Base-by-base conservation (phyloP, 2,888 invertebrate genomes). In the Panorpa germanica region DNA sequence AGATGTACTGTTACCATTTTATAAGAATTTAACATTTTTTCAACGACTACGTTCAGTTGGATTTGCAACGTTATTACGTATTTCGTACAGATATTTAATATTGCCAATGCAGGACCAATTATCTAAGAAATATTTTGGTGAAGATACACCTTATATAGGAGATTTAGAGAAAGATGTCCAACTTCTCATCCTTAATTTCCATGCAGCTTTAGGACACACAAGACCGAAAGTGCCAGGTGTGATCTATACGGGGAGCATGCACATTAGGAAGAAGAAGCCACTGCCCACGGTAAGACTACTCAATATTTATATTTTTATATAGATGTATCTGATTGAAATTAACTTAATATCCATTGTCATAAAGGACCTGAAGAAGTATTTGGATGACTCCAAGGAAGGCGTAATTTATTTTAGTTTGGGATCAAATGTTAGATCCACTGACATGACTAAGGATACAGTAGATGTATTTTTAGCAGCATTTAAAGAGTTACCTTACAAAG, bases 1-100 rank as follows among this genome's bases (percentile, higher is more conserved):
- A 23, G 59, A 61, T 38, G 50, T 55, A 2, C 51, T 59, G 34
- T 43, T 55, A 9, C 40, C 57, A 3, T 48, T 50, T 32, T 46
- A 48, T 27, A 43, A 48, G 21, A 48, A 55, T 29, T 38, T 58
- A 33, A 55, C 46, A 5, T 45, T 51, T 20, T 55, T 52, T 21
- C 46, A 52, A 36, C 37, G 48, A 27, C 28, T 46, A 11, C 15
- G 34, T n/a, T 13, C 30, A 10, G n/a, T n/a, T n/a, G n/a, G n/a
- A n/a, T n/a, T n/a, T n/a, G n/a, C n/a, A n/a, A n/a, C n/a, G n/a
- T n/a, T n/a, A n/a, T 22, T 35, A 11, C 33, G 31, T 18, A n/a
- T n/a, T n/a, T n/a, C n/a, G n/a, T n/a, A n/a, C n/a, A n/a, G n/a
- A n/a, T n/a, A n/a, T n/a, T n/a, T n/a, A n/a, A n/a, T n/a, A n/a